Conservation (phyloP, 2,888 invertebrate species). For the Pocota personata region DNA sequence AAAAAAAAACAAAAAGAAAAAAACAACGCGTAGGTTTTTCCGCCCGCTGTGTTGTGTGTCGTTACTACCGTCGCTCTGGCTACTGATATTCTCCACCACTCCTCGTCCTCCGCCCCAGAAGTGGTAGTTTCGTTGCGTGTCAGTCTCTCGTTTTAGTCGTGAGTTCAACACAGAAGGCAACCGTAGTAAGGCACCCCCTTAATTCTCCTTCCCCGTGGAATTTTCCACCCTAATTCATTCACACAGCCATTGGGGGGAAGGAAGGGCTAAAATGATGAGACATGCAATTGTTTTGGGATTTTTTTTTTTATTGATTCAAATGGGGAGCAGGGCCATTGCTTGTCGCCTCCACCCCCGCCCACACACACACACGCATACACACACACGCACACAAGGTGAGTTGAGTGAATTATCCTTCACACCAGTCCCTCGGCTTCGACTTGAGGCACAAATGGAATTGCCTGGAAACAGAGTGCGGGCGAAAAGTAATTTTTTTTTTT, state of each 20-base stretch:
- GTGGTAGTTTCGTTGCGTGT: conserved; percentile 64
- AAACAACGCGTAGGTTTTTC: conserved; percentile 59
- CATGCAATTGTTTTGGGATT: conserved; percentile 67
- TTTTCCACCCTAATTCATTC: conserved; percentile 56
- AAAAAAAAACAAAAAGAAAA: background rate
- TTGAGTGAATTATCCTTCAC: conserved; percentile 68
- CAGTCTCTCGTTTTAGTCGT: conserved; percentile 38
- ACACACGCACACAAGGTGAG: background rate
- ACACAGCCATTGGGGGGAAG: background rate
- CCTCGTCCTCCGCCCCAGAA: background rate
- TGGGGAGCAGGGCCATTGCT: conserved; percentile 61
- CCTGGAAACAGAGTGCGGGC: conserved; percentile 36
- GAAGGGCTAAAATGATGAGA: background rate
- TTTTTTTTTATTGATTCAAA: conserved; percentile 59
- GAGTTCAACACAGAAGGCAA: conserved; percentile 22
- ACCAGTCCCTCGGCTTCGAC: conserved; percentile 31
- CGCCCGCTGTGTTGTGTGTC: conserved; percentile 43
- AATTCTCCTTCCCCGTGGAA: conserved; percentile 12
- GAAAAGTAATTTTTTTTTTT: conserved; percentile 9
- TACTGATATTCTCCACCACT: background rate
- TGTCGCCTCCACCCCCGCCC: conserved; percentile 8
- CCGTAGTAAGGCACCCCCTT: background rate
- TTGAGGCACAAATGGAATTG: conserved; percentile 54
- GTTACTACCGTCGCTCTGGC: background rate
- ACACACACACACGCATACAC: conserved; percentile 12